A percentile compares a stretch with the other conserved stretches of the same genome.
Evolutionary conservation across 1,140 invertebrate species (phyloP).

Genomic region (Calephelis virginiensis): DNA sequence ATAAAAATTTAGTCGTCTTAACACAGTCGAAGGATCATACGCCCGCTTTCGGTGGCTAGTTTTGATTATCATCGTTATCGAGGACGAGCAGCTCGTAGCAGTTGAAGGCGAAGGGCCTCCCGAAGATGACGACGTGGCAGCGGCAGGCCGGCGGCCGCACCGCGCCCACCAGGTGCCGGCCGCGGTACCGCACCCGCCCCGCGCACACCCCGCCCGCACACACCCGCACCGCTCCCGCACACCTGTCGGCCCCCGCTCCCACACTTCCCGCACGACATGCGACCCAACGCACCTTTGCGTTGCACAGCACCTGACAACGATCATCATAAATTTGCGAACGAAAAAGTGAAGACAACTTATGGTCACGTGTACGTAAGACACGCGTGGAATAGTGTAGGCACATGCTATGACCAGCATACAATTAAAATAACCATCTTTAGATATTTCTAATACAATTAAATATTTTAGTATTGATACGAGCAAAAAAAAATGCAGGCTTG

Average conservation of each 20-base stretch:
- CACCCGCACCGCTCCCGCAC: conserved; percentile 36
- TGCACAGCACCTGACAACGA: conserved; percentile 55
- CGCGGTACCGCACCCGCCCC: conserved; percentile 58
- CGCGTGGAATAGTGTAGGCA: no score
- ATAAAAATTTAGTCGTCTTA: no score
- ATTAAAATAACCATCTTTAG: no score
- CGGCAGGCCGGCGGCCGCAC: conserved; percentile 55
- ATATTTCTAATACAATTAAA: no score
- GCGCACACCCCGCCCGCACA: conserved; percentile 34
- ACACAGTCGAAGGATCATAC: no score
- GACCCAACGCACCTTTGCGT: conserved; percentile 53
- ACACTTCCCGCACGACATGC: conserved; percentile 49
- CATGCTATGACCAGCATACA: no score
- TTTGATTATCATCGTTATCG: conserved; percentile 11
- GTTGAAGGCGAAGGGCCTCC: conserved; percentile 58
- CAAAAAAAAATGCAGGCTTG: no score
- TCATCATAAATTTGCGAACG: no score
- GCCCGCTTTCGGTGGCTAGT: no score
- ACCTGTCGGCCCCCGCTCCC: conserved; percentile 41
- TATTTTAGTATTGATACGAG: no score
- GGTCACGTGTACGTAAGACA: no score
- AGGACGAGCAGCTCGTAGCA: conserved; percentile 61
- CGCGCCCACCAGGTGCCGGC: conserved; percentile 55
- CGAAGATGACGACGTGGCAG: conserved; percentile 64
- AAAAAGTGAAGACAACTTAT: no score